A percentile compares a stretch with the other conserved stretches of the same genome.
These are phyloP conservation scores for Masticophis lateralis DNA, from an alignment of 2,797 vertebrate genomes.

Conservation along the genomic window DNA sequence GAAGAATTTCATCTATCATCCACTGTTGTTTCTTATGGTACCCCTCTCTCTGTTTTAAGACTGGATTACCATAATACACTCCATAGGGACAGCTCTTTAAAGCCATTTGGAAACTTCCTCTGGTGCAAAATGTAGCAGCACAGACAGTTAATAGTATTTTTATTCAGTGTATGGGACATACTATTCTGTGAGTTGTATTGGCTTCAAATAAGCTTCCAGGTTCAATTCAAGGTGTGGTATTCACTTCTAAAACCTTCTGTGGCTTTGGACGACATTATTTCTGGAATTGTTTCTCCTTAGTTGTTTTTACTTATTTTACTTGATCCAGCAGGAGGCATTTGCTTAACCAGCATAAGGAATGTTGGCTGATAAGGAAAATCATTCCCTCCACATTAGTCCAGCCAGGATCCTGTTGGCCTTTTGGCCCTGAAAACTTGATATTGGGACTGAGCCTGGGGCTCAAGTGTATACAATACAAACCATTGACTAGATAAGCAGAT, in stretches of 20 bases:
- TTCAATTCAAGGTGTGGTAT: background rate
- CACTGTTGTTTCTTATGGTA: no score
- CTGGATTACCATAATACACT: background rate
- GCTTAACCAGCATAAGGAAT: background rate
- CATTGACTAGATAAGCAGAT: background rate
- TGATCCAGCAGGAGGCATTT: background rate
- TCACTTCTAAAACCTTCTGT: background rate
- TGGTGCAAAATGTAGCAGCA: background rate
- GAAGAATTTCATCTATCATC: no score
- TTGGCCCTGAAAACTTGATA: background rate
- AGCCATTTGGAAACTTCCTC: background rate
- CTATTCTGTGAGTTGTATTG: background rate
- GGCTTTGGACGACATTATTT: background rate
- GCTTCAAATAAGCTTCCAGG: background rate
- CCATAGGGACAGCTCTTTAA: background rate
- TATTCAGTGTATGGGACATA: background rate
- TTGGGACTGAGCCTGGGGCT: background rate
- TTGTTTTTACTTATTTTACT: background rate
- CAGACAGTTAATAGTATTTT: background rate
- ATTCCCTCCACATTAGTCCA: background rate
- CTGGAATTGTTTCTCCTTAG: background rate
- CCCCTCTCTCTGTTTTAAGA: no score
- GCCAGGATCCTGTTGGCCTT: background rate
- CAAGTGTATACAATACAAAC: background rate
- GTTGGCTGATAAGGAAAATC: background rate